Evolutionary conservation across 2,797 vertebrate species (phyloP).

Genomic region (Tinamus major): DNA sequence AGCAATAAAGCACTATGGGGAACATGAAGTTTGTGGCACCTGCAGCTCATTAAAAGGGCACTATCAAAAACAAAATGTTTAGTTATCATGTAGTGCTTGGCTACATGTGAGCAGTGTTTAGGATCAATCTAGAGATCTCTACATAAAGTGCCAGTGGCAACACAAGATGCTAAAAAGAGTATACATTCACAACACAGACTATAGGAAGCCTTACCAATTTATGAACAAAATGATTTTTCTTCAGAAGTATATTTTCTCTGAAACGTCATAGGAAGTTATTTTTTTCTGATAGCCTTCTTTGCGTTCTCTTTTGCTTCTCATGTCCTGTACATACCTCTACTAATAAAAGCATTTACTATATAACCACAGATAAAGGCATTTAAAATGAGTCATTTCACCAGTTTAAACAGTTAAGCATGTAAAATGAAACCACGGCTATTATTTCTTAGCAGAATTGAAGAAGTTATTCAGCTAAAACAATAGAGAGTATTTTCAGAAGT

Average conservation of each 20-base stretch:
- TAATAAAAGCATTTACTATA: background rate
- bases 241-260: background rate
- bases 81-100: slow-evolving; percentile 24
- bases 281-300: background rate
- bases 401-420: background rate
- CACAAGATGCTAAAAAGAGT: background rate
- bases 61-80: slow-evolving; percentile 54
- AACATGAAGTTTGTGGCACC: slow-evolving; percentile 68
- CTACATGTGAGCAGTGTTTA: background rate
- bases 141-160: background rate
- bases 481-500: background rate
- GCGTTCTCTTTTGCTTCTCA: background rate
- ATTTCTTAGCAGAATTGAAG: background rate
- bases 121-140: background rate
- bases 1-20: slow-evolving; percentile 68
- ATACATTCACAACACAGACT: background rate
- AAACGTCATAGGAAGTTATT: background rate
- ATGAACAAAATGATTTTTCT: slow-evolving; percentile 7
- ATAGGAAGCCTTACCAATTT: background rate
- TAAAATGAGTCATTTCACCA: background rate
- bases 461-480: background rate
- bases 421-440: background rate
- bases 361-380: background rate
- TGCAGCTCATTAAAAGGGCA: slow-evolving; percentile 72
- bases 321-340: background rate